A percentile compares a stretch with the other conserved stretches of the same genome.
phyloP scores from a whole-genome alignment of 2,888 invertebrate genomes.

The Lasiommata megera region DNA sequence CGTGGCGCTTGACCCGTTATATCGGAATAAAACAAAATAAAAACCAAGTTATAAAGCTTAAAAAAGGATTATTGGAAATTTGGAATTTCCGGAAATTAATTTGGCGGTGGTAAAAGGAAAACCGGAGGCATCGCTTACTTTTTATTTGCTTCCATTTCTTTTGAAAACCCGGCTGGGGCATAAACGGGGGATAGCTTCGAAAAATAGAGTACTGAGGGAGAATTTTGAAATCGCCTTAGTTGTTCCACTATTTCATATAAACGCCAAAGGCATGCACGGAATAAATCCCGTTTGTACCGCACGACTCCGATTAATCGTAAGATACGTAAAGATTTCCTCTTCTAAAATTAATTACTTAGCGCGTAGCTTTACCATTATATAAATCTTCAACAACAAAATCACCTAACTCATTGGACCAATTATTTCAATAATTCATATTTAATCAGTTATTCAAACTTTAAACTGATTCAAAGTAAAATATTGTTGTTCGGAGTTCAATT shows the following conservation, averaged over 20 bases:
- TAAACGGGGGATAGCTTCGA: slow-evolving; percentile 12
- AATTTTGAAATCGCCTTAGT: slow-evolving; percentile 24
- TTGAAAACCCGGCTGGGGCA: background rate
- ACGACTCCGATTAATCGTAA: slow-evolving; percentile 15
- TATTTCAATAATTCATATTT: too few relatives aligned
- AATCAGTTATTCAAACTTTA: too few relatives aligned
- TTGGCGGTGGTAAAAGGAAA: background rate
- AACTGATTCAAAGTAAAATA: too few relatives aligned
- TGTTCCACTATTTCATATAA: slow-evolving; percentile 26
- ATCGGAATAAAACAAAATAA: too few relatives aligned
- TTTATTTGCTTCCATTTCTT: slow-evolving; percentile 6
- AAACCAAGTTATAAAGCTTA: too few relatives aligned
- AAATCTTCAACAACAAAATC: too few relatives aligned
- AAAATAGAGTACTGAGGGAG: slow-evolving; percentile 13
- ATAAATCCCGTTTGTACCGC: background rate
- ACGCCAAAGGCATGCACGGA: slow-evolving; percentile 28
- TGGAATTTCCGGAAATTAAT: background rate
- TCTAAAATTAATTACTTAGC: too few relatives aligned
- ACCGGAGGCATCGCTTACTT: background rate
- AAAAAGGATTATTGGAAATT: background rate
- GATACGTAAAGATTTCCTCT: background rate
- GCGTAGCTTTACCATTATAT: too few relatives aligned
- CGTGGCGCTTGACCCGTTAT: too few relatives aligned
- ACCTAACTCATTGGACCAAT: too few relatives aligned
- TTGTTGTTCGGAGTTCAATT: too few relatives aligned